A percentile compares a stretch with the other conserved stretches of the same genome.
These are phyloP conservation scores for Lutjanus erythropterus DNA, from an alignment of 2,113 vertebrate species.

Conservation along the genomic window DNA sequence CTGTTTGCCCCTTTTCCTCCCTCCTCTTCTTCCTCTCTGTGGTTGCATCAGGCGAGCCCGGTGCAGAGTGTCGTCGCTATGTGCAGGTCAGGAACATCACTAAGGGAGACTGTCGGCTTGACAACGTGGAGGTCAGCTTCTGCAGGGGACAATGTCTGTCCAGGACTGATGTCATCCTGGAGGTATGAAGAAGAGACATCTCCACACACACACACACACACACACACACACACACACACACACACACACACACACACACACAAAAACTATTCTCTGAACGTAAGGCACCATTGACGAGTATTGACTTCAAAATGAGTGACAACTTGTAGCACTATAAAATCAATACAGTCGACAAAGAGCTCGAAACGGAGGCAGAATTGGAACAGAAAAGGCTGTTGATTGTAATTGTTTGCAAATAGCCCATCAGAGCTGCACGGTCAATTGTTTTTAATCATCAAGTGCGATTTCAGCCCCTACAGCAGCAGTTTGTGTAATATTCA, in stretches of 20 bases:
- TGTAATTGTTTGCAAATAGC: neutral
- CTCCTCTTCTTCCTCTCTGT: neutral
- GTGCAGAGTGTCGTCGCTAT: slow-evolving; percentile 83
- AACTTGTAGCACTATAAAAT: neutral
- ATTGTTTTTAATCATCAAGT: neutral
- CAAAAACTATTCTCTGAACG: neutral
- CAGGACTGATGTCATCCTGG: slow-evolving; percentile 88
- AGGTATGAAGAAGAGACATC: slow-evolving; percentile 79
- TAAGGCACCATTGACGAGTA: neutral
- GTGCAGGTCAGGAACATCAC: slow-evolving; percentile 90
- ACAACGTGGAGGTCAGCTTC: slow-evolving; percentile 90
- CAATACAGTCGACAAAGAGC: slow-evolving; percentile 4
- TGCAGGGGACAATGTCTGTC: slow-evolving; percentile 90
- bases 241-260: neutral
- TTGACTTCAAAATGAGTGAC: neutral
- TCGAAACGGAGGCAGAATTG: neutral
- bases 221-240: slow-evolving; percentile 11
- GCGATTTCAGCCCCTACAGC: neutral
- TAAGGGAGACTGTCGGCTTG: slow-evolving; percentile 89
- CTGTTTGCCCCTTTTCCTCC: neutral
- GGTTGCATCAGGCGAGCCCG: slow-evolving; percentile 76
- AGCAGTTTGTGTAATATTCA: neutral
- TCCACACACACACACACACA: slow-evolving; percentile 10
- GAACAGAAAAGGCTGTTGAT: neutral
- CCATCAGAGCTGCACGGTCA: neutral